These are phyloP conservation scores for Aleiodes alternator DNA, from an alignment of 2,888 invertebrate genomes.

Conservation along the genomic window DNA sequence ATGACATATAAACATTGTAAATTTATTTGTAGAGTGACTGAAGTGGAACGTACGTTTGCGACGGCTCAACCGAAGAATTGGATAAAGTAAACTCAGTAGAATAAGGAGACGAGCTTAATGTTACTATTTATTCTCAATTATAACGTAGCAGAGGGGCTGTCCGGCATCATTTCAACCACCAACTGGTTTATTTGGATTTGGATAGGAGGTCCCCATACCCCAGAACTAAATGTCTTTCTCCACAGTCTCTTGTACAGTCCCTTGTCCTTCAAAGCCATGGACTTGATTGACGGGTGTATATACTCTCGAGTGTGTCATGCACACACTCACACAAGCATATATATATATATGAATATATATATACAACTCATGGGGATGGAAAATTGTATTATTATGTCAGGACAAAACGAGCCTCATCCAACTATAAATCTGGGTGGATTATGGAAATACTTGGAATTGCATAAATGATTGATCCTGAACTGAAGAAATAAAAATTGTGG, in stretches of 20 bases:
- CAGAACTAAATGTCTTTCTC: conserved; percentile 9
- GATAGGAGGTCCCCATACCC: neutral
- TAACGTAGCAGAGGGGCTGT: conserved; percentile 50
- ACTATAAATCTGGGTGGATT: conserved; percentile 55
- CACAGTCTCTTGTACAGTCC: neutral
- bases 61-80: conserved; percentile 19
- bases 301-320: conserved; percentile 43
- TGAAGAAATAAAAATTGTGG: conserved; percentile 9
- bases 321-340: neutral
- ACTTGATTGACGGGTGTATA: conserved; percentile 61
- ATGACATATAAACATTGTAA: conserved; percentile 41
- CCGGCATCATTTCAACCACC: conserved; percentile 48
- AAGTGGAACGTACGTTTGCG: conserved; percentile 18
- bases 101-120: conserved; percentile 48
- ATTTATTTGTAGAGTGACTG: conserved; percentile 33
- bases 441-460: conserved; percentile 65
- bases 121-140: conserved; percentile 68
- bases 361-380: conserved; percentile 19
- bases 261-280: conserved; percentile 33
- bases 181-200: conserved; percentile 58
- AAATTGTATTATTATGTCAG: conserved; percentile 54
- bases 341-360: neutral
- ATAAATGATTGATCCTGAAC: conserved; percentile 38
- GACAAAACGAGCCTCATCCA: conserved; percentile 49
- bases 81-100: conserved; percentile 20